A percentile compares a stretch with the other conserved stretches of the same genome.
Conservation (phyloP, 2,797 vertebrate species). For the Cossypha niveicapilla region DNA sequence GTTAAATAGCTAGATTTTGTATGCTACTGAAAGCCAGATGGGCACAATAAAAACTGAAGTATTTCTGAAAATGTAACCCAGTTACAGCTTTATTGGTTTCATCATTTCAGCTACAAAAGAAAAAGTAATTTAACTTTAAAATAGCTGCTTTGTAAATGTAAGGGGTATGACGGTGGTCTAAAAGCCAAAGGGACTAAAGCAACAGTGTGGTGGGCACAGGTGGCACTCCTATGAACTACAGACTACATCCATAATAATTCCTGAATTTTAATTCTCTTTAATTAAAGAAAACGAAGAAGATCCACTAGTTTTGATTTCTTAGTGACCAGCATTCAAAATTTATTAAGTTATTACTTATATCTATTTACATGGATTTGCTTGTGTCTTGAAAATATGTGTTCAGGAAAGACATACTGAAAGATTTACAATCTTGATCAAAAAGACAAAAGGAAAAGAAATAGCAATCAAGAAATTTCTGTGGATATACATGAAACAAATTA, state of each 20-base stretch:
- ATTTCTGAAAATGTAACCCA: background rate
- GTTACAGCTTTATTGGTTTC: background rate
- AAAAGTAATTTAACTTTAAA: background rate
- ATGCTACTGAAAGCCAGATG: background rate
- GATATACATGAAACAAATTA: slow-evolving; percentile 65
- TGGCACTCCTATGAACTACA: background rate
- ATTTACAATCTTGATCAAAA: slow-evolving; percentile 17
- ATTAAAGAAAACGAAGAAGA: background rate
- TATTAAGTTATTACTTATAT: background rate
- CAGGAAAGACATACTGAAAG: slow-evolving; percentile 18
- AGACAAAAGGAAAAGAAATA: slow-evolving; percentile 72
- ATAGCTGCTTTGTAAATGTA: background rate
- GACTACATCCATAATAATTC: background rate
- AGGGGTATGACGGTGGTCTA: background rate
- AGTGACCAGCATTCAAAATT: slow-evolving; percentile 10
- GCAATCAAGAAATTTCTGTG: slow-evolving; percentile 70
- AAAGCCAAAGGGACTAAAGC: background rate
- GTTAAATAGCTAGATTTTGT: background rate
- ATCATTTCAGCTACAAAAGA: background rate
- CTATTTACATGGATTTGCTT: background rate
- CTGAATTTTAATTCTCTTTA: background rate
- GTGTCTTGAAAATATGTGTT: background rate
- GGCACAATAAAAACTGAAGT: background rate
- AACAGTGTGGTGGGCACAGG: background rate
- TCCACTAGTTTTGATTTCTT: slow-evolving; percentile 38